These are phyloP conservation scores for Protobothrops mucrosquamatus DNA, from an alignment of 2,113 vertebrate species.

Conservation along the genomic window DNA sequence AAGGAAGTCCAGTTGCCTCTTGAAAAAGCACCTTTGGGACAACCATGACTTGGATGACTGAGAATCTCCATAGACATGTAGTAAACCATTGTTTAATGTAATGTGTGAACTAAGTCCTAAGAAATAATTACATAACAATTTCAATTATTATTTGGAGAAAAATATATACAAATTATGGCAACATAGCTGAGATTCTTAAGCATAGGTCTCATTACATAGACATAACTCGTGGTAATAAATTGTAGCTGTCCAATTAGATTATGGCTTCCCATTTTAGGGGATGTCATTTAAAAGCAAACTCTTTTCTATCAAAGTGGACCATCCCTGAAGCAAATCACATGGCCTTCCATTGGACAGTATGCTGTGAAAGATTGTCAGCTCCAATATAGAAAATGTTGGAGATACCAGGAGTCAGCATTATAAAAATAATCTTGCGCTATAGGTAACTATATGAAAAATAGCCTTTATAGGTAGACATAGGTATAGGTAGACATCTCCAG, in stretches of 20 bases:
- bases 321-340: not conserved
- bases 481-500: not conserved
- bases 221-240: not conserved
- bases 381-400: not conserved
- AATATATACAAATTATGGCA: not conserved
- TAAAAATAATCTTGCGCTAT: not conserved
- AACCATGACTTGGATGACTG: no score
- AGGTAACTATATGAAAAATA: not conserved
- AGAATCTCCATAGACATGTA: not conserved
- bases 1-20: no score
- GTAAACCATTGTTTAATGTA: not conserved
- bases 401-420: not conserved
- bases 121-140: not conserved
- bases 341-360: not conserved
- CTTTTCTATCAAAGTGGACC: not conserved
- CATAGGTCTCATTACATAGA: not conserved
- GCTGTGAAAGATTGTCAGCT: not conserved
- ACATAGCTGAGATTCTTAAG: not conserved
- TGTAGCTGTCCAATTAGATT: not conserved
- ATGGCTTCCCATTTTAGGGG: not conserved
- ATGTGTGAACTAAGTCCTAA: not conserved
- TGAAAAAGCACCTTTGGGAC: no score
- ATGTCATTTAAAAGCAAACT: not conserved
- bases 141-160: not conserved
- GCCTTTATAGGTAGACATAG: not conserved